Base-by-base conservation (phyloP, 1,140 invertebrate genomes). In the Hycleus cichorii region DNA sequence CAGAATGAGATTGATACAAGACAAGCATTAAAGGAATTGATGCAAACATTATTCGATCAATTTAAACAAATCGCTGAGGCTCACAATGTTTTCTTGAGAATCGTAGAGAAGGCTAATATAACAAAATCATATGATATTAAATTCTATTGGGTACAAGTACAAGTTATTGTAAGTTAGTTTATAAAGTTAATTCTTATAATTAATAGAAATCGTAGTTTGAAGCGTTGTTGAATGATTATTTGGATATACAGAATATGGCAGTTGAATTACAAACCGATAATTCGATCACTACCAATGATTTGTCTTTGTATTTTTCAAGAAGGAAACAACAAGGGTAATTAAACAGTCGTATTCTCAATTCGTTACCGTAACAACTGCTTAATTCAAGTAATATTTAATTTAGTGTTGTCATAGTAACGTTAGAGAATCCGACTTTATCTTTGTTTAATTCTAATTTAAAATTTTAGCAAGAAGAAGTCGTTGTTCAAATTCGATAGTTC, bases 141-240 rank as follows among this genome's bases (percentile, higher is more conserved):
- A 10, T 88, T 93, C 74, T 90, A 93, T 63, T 95, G 93, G 92
- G 85, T 83, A 38, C 88, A 90, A 68, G 86, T 94, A 24, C 93
- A 96, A 74, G 83, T 84, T 67, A 89, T 93, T 62, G 88, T 93
- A 80, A 79, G 83, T 77, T 32, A 32, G 4, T 48, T 54, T 58
- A 47, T 54, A 32, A 18, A 27, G 11, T 38, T 12, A 39, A 58
- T 58, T 53, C 53, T 63, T 60, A 49, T 49, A 39, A 11, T 7
- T n/a, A 39, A 11, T 38, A 3, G 6, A 18, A 18, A n/a, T 75
- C 79, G 11, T 67, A 93, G 90, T 71, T 93, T 42, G 89, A 89
- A 75, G 76, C 84, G 12, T 74, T 93, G 27, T 73, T 93, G 11
- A 87, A 86, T 39, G 89, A 93, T 67, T 93, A 93, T 76, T 75